Base-by-base conservation (phyloP, 1,140 invertebrate genomes). In the Manduca sexta region DNA sequence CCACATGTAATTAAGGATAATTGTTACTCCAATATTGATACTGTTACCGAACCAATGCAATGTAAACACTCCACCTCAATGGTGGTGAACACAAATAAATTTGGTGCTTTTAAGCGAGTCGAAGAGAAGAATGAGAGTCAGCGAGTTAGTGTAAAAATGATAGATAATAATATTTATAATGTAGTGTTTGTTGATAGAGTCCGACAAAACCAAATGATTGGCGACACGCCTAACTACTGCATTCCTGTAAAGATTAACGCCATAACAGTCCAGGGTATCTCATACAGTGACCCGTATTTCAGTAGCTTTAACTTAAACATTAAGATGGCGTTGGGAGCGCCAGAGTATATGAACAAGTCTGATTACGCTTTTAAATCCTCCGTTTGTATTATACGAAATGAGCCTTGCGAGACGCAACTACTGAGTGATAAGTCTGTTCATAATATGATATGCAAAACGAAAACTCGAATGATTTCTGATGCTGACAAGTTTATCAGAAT, bases 11-110 rank as follows among this genome's bases (percentile, higher is more conserved):
- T 86, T 84, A 86, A 84, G 79, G 72, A 86, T 84, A 84, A 86
- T 85, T 83, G 79, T 85, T 86, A 84, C 74, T 85, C 74, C 79
- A 79, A 78, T 81, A 85, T 84, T 83, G 69, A 84, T 83, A 84
- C 87, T 88, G 87, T 89, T 88, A 89, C 88, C 87, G 88, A 88
- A 89, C 88, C 88, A 88, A 86, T 88, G 88, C 88, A 88, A 89
- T 88, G 88, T 89, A 89, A 88, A 73, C 63, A 74, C 78, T 85
- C 83, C 86, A 87, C 84, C 78, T 75, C 70, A 60, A 81, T 81
- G 87, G 84, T 84, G 86, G 82, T 73, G 70, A 80, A 82, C 82
- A 84, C 84, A 84, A 86, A 86, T 80, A 85, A 80, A 79, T 75
- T 85, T 86, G 86, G 86, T 87, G 86, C 86, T 87, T 86, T 81